A percentile compares a stretch with the other conserved stretches of the same genome.
These are phyloP conservation scores for Oithona nana DNA, from an alignment of 2,888 invertebrate genomes.

Conservation along the genomic window DNA sequence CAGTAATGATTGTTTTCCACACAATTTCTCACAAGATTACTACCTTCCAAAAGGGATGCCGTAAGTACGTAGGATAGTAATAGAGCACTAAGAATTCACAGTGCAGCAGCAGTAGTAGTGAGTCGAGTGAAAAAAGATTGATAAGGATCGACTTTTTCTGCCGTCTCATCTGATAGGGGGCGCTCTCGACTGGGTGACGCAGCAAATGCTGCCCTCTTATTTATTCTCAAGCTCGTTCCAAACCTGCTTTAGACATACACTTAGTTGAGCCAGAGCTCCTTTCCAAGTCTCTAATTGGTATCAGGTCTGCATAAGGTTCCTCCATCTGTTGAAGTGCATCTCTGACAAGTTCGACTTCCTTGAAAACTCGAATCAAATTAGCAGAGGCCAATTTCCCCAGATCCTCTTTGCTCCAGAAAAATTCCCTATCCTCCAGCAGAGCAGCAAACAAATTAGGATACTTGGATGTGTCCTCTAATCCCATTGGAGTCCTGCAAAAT, in stretches of 20 bases:
- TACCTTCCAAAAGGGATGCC: too few relatives aligned
- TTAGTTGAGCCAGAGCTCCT: neutral
- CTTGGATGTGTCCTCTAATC: constrained; percentile 56
- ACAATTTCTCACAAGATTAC: too few relatives aligned
- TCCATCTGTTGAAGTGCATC: neutral
- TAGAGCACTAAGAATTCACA: too few relatives aligned
- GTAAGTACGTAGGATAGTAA: too few relatives aligned
- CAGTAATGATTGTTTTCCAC: too few relatives aligned
- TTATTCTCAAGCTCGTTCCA: neutral
- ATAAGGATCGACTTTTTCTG: too few relatives aligned
- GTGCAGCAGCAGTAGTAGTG: too few relatives aligned
- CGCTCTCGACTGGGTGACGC: too few relatives aligned
- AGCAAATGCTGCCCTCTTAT: too few relatives aligned
- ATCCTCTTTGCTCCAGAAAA: constrained; percentile 52
- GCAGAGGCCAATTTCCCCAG: constrained; percentile 53
- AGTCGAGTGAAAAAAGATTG: too few relatives aligned
- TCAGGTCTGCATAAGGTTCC: neutral
- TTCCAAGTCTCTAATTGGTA: neutral
- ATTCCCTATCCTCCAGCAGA: constrained; percentile 45
- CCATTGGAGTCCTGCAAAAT: constrained; percentile 48
- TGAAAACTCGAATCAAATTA: constrained; percentile 50
- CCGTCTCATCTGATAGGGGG: too few relatives aligned
- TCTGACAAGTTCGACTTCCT: constrained; percentile 43
- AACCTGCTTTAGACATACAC: neutral
- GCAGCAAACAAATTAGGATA: constrained; percentile 59